These are phyloP conservation scores for Podarcis muralis DNA, from an alignment of 2,113 vertebrate species.

Conservation along the genomic window DNA sequence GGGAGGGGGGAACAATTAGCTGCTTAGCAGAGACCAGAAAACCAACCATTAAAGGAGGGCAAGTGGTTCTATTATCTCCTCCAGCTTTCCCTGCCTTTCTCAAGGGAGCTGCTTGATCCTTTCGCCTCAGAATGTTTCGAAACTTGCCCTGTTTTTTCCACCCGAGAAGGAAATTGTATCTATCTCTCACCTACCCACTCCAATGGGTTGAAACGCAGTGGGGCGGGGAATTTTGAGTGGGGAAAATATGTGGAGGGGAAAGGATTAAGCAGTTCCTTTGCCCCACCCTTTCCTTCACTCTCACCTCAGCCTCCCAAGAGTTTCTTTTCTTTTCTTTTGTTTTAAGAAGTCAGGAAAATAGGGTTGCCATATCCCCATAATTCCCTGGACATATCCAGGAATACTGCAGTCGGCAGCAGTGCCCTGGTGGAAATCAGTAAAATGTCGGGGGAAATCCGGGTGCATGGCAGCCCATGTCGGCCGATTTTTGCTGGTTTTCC, in stretches of 20 bases:
- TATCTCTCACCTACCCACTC: too few species aligned
- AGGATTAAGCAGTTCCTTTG: not conserved
- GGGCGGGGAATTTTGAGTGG: not conserved
- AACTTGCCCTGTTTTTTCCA: not conserved
- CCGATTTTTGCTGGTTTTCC: too few species aligned
- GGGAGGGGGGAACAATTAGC: not conserved
- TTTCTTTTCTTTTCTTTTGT: not conserved
- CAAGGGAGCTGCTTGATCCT: not conserved
- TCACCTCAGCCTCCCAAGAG: not conserved
- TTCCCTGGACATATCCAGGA: too few species aligned
- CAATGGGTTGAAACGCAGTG: not conserved
- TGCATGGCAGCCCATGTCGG: too few species aligned
- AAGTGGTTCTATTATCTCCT: not conserved
- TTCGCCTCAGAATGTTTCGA: not conserved
- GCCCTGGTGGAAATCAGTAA: too few species aligned
- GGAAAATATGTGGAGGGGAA: not conserved
- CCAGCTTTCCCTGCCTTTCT: not conserved
- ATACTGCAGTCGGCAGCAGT: too few species aligned
- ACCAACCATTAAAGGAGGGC: not conserved
- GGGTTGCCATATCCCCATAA: too few species aligned
- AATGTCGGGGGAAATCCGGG: too few species aligned
- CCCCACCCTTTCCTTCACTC: not conserved
- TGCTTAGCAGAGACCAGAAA: not conserved
- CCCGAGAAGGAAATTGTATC: not conserved
- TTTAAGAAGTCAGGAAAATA: not conserved